These are phyloP conservation scores for Morus bassanus DNA, from an alignment of 2,797 vertebrate genomes.

Conservation along the genomic window DNA sequence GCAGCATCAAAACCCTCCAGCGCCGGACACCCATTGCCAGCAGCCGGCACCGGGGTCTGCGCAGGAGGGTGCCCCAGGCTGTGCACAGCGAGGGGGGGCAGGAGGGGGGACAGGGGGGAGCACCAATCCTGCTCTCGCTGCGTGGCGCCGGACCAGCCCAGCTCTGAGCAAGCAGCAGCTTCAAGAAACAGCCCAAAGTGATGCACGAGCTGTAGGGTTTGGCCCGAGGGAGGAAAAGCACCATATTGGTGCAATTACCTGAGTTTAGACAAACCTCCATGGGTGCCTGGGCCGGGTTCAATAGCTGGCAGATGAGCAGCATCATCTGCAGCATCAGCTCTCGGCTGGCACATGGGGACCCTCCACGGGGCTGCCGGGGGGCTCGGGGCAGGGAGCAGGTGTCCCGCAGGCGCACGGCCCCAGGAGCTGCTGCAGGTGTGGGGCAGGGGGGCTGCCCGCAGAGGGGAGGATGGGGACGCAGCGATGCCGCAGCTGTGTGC, in stretches of 20 bases:
- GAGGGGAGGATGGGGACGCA: background rate
- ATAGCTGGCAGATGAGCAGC: background rate
- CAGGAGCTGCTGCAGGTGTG: background rate
- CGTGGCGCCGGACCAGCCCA: accelerated
- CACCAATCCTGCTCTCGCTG: background rate
- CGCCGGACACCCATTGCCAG: accelerated
- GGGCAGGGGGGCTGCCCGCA: background rate
- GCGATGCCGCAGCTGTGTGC: background rate
- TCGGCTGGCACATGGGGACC: background rate
- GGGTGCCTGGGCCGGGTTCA: background rate
- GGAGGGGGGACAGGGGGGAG: background rate
- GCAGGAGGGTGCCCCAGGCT: background rate
- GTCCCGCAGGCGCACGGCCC: background rate
- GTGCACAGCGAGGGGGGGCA: background rate
- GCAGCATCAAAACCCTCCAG: background rate
- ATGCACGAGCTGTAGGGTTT: background rate
- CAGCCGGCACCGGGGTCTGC: background rate
- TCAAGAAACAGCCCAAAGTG: background rate
- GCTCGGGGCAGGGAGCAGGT: background rate
- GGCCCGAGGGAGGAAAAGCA: background rate
- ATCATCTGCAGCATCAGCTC: background rate
- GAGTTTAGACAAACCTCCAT: background rate
- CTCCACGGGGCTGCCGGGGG: background rate
- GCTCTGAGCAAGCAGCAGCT: background rate
- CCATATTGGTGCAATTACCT: background rate